Evolutionary conservation across 2,797 vertebrate species (phyloP).

Genomic region (Rhynchotus rufescens): DNA sequence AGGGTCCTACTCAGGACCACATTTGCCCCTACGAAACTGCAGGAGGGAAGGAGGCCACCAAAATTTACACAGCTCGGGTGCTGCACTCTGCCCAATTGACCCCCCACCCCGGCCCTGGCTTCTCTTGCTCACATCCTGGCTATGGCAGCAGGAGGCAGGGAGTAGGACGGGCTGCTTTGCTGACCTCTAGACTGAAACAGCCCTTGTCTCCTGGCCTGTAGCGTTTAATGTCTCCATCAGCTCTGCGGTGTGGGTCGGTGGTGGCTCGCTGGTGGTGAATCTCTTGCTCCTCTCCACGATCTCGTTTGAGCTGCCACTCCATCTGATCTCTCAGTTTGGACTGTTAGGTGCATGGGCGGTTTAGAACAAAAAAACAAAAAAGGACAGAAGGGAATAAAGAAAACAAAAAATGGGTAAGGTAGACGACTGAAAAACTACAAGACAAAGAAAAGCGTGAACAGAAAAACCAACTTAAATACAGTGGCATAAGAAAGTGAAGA

Average conservation of each 20-base stretch:
- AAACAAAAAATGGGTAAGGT: slow-evolving; percentile 85
- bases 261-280: slow-evolving; percentile 79
- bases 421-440: slow-evolving; percentile 86
- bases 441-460: slow-evolving; percentile 92
- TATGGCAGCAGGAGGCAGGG: slow-evolving; percentile 49
- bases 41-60: not conserved
- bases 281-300: slow-evolving; percentile 88
- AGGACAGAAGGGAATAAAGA: slow-evolving; percentile 76
- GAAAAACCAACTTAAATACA: slow-evolving; percentile 94
- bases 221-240: slow-evolving; percentile 91
- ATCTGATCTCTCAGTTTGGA: slow-evolving; percentile 96
- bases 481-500: slow-evolving; percentile 90
- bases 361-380: slow-evolving; percentile 79
- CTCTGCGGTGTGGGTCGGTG: slow-evolving; percentile 88
- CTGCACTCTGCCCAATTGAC: not conserved
- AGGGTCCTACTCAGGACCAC: not conserved
- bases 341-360: slow-evolving; percentile 87
- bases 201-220: slow-evolving; percentile 86
- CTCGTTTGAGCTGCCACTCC: slow-evolving; percentile 93
- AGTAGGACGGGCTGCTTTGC: slow-evolving; percentile 49
- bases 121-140: slow-evolving; percentile 50
- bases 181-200: slow-evolving; percentile 97
- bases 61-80: not conserved
- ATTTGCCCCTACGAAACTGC: not conserved
- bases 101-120: slow-evolving; percentile 25